phyloP scores from a whole-genome alignment of 2,888 invertebrate genomes.

The Phlogophora meticulosa region DNA sequence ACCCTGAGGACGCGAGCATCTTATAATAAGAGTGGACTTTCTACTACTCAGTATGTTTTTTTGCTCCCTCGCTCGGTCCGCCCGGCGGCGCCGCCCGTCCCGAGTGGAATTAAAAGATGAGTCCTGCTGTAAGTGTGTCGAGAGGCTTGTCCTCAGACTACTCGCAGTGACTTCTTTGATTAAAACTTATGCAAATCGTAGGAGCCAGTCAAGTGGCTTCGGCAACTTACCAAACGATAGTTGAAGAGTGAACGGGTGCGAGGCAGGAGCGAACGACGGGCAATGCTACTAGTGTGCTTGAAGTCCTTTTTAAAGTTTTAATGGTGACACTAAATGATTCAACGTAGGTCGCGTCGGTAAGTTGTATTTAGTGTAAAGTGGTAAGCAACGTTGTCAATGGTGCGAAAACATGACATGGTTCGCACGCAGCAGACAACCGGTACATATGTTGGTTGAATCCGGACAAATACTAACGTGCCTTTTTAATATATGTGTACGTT shows the following conservation, averaged over 20 bases:
- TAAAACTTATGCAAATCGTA: slow-evolving; percentile 86
- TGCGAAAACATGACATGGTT: too few relatives aligned
- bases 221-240: slow-evolving; percentile 73
- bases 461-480: too few relatives aligned
- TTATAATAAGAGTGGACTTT: slow-evolving; percentile 30
- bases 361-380: too few relatives aligned
- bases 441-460: too few relatives aligned
- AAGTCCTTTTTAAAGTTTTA: background rate
- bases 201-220: slow-evolving; percentile 76
- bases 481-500: too few relatives aligned
- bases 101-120: slow-evolving; percentile 62
- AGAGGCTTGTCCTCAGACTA: slow-evolving; percentile 60
- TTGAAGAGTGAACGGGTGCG: slow-evolving; percentile 30
- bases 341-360: background rate
- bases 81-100: slow-evolving; percentile 27
- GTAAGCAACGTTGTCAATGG: too few relatives aligned
- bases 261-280: slow-evolving; percentile 26
- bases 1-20: slow-evolving; percentile 6
- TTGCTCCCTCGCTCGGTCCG: background rate
- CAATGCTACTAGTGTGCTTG: too few relatives aligned
- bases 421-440: too few relatives aligned
- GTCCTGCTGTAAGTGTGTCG: slow-evolving; percentile 64
- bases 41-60: slow-evolving; percentile 14
- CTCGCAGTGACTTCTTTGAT: slow-evolving; percentile 80
- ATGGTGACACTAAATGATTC: background rate